These are phyloP conservation scores for Salpingus planirostris DNA, from an alignment of 2,888 invertebrate species.

Conservation along the genomic window DNA sequence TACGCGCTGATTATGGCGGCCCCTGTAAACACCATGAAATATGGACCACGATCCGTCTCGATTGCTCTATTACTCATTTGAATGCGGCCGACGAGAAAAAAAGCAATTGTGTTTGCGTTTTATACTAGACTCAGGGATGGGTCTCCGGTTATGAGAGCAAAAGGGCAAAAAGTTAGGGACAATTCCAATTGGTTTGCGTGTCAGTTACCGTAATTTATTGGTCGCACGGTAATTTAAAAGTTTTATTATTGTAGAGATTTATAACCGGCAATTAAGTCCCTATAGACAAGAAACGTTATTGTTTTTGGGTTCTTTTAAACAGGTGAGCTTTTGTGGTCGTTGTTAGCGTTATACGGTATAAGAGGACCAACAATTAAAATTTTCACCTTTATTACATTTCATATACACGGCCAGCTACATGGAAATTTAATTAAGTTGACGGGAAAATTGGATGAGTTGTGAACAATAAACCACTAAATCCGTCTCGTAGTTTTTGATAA, in stretches of 20 bases:
- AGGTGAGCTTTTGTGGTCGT: no score
- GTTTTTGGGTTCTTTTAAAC: conserved; percentile 12
- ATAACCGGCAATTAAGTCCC: conserved; percentile 11
- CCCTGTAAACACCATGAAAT: conserved; percentile 10
- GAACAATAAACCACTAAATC: conserved; percentile 2
- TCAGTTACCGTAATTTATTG: conserved; percentile 10
- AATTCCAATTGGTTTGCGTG: conserved; percentile 2
- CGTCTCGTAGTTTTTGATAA: conserved; percentile 2
- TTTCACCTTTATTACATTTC: conserved; percentile 2
- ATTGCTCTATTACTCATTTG: conserved; percentile 5
- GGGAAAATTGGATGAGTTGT: conserved; percentile 6
- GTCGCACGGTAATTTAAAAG: conserved; percentile 8
- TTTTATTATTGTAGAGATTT: conserved; percentile 13
- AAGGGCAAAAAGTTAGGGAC: conserved; percentile 5
- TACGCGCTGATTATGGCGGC: conserved; percentile 8
- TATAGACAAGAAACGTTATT: conserved; percentile 13
- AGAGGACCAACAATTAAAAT: conserved; percentile 9
- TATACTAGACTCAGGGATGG: no score
- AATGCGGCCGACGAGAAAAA: conserved; percentile 6
- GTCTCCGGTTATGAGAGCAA: no score
- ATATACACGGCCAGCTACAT: no score
- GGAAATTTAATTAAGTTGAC: conserved; percentile 12
- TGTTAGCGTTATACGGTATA: no score
- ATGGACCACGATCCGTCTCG: conserved; percentile 10
- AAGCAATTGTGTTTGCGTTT: conserved; percentile 11